These are phyloP conservation scores for Phalacrocorax carbo DNA, from an alignment of 2,113 vertebrate species.

Conservation along the genomic window DNA sequence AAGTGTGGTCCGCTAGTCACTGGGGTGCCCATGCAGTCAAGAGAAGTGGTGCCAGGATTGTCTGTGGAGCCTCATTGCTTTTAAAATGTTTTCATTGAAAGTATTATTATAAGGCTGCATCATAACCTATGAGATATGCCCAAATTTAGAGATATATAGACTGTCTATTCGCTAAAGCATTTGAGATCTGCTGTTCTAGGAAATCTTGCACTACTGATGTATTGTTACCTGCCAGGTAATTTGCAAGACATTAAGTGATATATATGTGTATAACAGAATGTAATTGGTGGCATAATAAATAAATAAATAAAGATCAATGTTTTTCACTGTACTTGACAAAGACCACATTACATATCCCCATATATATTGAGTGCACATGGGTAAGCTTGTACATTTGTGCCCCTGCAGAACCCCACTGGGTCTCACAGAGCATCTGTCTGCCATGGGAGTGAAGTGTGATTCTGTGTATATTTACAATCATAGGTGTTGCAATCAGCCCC, in stretches of 20 bases:
- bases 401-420: not conserved
- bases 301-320: accelerated
- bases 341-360: accelerated
- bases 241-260: not conserved
- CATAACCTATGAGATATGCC: not conserved
- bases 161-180: not conserved
- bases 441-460: not conserved
- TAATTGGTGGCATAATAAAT: not conserved
- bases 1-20: not conserved
- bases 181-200: not conserved
- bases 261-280: not conserved
- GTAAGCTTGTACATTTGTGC: not conserved
- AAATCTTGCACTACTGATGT: not conserved
- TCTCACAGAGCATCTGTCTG: not conserved
- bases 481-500: not conserved
- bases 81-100: not conserved
- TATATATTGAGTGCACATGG: accelerated
- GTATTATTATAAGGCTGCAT: accelerated
- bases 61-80: not conserved
- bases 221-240: not conserved
- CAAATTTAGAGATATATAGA: not conserved
- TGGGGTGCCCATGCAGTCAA: not conserved
- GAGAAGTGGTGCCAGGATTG: not conserved
- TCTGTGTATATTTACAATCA: not conserved
- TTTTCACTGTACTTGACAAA: not conserved